These are phyloP conservation scores for Campoletis sonorensis DNA, from an alignment of 1,140 invertebrate genomes.

Conservation along the genomic window DNA sequence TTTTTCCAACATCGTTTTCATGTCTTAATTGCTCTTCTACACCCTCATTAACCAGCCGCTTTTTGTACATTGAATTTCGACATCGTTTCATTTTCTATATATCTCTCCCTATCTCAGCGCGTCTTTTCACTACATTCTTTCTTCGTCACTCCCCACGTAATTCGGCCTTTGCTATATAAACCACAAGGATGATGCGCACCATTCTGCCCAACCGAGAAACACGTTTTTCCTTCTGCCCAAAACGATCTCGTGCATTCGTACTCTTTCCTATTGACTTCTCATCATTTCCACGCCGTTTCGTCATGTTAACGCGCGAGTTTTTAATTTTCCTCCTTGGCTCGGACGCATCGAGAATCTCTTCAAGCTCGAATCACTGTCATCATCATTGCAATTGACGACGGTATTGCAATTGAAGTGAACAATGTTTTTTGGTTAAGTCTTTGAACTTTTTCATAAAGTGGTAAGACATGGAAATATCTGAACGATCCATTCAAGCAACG, in stretches of 20 bases:
- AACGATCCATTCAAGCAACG: no score
- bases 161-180: slow-evolving; percentile 28
- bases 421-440: background rate
- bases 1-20: no score
- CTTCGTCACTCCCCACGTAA: background rate
- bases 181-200: background rate
- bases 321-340: slow-evolving; percentile 1
- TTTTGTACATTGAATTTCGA: background rate
- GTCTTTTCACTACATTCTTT: background rate
- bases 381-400: background rate
- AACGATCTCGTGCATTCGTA: background rate
- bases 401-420: background rate
- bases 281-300: background rate
- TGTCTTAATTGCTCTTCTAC: no score
- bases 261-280: background rate
- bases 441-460: background rate
- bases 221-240: slow-evolving; percentile 18
- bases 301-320: slow-evolving; percentile 31
- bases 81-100: slow-evolving; percentile 43
- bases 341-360: background rate
- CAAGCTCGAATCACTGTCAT: background rate
- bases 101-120: no score
- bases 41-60: no score
- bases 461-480: no score
- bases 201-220: background rate